Conservation (phyloP, 1,140 invertebrate genomes). For the Zaprionus ornatus region DNA sequence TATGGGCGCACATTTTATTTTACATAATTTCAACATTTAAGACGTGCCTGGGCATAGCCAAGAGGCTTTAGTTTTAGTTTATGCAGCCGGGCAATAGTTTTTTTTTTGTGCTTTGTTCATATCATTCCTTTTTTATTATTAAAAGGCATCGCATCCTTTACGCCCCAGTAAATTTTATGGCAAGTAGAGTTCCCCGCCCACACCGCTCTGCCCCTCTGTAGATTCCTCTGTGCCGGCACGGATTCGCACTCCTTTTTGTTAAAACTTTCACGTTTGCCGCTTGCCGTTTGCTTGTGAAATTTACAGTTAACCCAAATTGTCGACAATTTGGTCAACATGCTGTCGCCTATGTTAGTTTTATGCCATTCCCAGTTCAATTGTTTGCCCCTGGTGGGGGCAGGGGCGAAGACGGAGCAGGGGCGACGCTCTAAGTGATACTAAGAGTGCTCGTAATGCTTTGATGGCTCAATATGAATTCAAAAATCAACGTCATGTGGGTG, state of each 20-base stretch:
- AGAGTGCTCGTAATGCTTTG: slow-evolving; percentile 60
- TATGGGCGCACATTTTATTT: slow-evolving; percentile 76
- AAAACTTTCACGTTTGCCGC: slow-evolving; percentile 78
- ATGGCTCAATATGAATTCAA: slow-evolving; percentile 56
- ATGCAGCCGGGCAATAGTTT: slow-evolving; percentile 60
- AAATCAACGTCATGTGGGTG: slow-evolving; percentile 12
- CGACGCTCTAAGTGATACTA: slow-evolving; percentile 66
- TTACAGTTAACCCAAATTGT: slow-evolving; percentile 81
- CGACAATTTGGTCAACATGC: slow-evolving; percentile 78
- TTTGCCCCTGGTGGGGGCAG: slow-evolving; percentile 19
- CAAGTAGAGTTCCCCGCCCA: background rate
- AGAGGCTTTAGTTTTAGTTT: slow-evolving; percentile 79
- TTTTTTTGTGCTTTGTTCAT: slow-evolving; percentile 20
- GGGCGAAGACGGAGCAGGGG: too few relatives aligned
- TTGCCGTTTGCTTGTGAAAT: slow-evolving; percentile 64
- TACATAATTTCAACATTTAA: slow-evolving; percentile 82
- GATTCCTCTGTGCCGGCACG: slow-evolving; percentile 24
- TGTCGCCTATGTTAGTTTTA: slow-evolving; percentile 40
- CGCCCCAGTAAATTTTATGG: slow-evolving; percentile 77
- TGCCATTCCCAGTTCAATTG: slow-evolving; percentile 74
- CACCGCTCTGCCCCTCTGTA: slow-evolving; percentile 20
- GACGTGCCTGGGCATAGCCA: slow-evolving; percentile 78
- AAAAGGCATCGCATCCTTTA: slow-evolving; percentile 79
- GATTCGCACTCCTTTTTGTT: slow-evolving; percentile 60
- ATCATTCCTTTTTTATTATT: slow-evolving; percentile 60